Evolutionary conservation across 2,113 vertebrate species (phyloP).

Genomic region (Rhegmatorhina hoffmannsi): DNA sequence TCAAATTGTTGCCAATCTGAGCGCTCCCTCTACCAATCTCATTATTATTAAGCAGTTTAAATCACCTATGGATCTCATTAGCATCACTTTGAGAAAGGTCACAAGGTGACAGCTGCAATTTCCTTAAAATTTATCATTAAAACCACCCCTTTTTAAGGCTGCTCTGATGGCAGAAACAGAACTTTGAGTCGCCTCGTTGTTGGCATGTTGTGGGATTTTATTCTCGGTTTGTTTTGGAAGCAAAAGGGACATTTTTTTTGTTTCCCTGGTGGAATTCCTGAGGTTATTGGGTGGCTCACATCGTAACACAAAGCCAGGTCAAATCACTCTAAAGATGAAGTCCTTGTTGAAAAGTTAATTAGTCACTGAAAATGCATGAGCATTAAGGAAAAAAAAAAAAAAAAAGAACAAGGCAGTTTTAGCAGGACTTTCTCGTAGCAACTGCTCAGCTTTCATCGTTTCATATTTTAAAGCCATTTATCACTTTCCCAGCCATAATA

Average conservation of each 20-base stretch:
- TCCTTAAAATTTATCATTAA: background rate
- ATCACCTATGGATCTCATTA: conserved; percentile 49
- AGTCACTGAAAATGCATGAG: conserved; percentile 31
- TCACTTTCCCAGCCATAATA: background rate
- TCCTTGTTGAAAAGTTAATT: conserved; percentile 40
- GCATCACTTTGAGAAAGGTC: background rate
- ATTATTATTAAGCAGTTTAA: conserved; percentile 37
- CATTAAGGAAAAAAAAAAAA: background rate
- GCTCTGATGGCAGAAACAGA: background rate
- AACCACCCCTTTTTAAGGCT: background rate
- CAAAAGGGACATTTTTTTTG: background rate
- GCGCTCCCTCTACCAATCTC: background rate
- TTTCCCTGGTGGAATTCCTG: background rate
- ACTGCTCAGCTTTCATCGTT: background rate
- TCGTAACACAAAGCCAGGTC: conserved; percentile 1
- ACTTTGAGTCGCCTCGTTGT: background rate
- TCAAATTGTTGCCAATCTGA: conserved; percentile 40
- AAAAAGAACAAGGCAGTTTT: background rate
- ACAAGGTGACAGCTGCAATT: conserved; percentile 10
- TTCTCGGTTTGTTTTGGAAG: background rate
- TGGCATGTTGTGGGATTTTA: background rate
- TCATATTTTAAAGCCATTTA: background rate
- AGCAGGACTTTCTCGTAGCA: background rate
- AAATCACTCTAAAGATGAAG: conserved; percentile 22
- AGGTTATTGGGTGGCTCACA: background rate